Evolutionary conservation across 2,797 vertebrate species (phyloP), one percentile per base, ranked within the genome.

Genomic region (Geotrypetes seraphini): DNA sequence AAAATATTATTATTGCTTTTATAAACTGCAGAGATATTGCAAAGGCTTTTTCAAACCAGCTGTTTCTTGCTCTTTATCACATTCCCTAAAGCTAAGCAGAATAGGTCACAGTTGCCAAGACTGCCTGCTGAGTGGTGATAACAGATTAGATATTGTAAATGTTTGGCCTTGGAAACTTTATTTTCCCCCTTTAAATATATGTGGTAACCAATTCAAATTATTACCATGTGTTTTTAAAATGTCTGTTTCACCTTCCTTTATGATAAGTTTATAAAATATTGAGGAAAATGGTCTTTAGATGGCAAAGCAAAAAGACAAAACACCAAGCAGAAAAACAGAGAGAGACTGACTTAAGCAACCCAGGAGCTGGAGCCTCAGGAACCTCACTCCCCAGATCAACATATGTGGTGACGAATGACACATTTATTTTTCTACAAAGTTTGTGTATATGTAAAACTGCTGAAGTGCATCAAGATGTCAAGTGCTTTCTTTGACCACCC

Each of bases 391-490:
- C 70, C 87, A 86, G 83, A 89, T 90, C 90, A 90, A 86, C 91
- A 92, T 92, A 90, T 91, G 92, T 90, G 87, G 89, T 97, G 92
- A 96, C 73, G 86, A 96, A 96, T 92, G 93, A 96, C 90, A 96
- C 90, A 96, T 99, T 97, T 98, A 97, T 99, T 97, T 98, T 96
- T 91, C 92, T 95, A 91, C 91, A 86, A 90, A 95, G 91, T 85
- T 92, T 95, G 91, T 99, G 83, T 99, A 92, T 97, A 89, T 96
- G 91, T 96, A 98, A 96, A 97, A 93, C 91, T 96, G 94, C 90
- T 93, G 91, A 98, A 95, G 95, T 96, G 95, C 92, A 97, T 95
- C 92, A 95, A 90, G 91, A 97, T 96, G 92, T 96, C 91, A 98
- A 98, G 95, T 97, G 88, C 90, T 96, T 89, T 91, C 79, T 82